These are phyloP conservation scores for Helicoverpa zea DNA, from an alignment of 1,140 invertebrate genomes.

Conservation along the genomic window DNA sequence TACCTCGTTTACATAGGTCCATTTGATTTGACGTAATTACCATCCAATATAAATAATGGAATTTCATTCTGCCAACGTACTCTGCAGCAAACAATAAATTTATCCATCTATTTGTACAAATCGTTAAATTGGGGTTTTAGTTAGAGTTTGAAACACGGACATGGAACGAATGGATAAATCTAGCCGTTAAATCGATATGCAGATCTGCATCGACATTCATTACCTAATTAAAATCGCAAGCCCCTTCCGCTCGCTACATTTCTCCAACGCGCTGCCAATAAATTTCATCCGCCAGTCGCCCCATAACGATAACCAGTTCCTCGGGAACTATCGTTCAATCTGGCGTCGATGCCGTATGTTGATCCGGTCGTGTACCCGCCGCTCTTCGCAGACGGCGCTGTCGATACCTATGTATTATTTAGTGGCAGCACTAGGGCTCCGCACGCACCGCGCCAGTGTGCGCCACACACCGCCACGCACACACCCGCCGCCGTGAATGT, in stretches of 20 bases:
- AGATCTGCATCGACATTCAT: slow-evolving; percentile 86
- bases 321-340: slow-evolving; percentile 86
- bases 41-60: slow-evolving; percentile 34
- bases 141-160: slow-evolving; percentile 74
- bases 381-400: slow-evolving; percentile 82
- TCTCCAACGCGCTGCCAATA: slow-evolving; percentile 85
- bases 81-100: slow-evolving; percentile 39
- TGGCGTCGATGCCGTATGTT: slow-evolving; percentile 85
- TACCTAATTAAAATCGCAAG: slow-evolving; percentile 87
- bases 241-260: slow-evolving; percentile 86
- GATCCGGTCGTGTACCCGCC: slow-evolving; percentile 85
- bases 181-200: slow-evolving; percentile 84
- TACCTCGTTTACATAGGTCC: background rate
- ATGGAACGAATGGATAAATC: slow-evolving; percentile 82
- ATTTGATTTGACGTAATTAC: slow-evolving; percentile 21
- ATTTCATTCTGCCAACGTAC: slow-evolving; percentile 34
- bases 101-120: slow-evolving; percentile 61
- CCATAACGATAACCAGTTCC: slow-evolving; percentile 87
- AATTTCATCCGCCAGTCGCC: slow-evolving; percentile 86
- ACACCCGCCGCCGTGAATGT: slow-evolving; percentile 70
- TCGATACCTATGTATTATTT: slow-evolving; percentile 86
- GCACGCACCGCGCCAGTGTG: slow-evolving; percentile 53
- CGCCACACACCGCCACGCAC: slow-evolving; percentile 60
- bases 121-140: slow-evolving; percentile 73
- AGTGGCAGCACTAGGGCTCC: slow-evolving; percentile 76